Evolutionary conservation across 2,113 vertebrate species (phyloP).

Genomic region (Deroptyus accipitrinus): DNA sequence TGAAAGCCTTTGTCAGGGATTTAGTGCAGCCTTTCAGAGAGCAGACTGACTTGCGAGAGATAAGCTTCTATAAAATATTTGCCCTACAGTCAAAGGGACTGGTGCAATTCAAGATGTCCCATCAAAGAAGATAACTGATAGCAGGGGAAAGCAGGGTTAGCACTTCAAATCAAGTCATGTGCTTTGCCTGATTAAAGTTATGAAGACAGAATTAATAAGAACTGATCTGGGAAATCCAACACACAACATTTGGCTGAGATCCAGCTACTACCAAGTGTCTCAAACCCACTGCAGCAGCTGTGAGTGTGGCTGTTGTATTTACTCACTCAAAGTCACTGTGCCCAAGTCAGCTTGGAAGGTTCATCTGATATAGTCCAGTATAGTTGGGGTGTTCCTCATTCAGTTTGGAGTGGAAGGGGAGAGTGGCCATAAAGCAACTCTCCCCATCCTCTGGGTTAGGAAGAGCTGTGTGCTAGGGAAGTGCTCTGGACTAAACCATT

Average conservation of each 20-base stretch:
- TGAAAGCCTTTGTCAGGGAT: neutral
- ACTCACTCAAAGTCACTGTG: no score
- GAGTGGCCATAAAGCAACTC: neutral
- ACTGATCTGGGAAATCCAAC: neutral
- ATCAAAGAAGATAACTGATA: neutral
- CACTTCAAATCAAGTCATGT: neutral
- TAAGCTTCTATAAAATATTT: neutral
- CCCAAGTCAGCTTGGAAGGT: neutral
- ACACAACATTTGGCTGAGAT: neutral
- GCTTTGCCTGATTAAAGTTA: neutral
- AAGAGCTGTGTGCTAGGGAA: neutral
- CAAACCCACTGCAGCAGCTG: neutral
- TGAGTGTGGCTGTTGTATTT: neutral
- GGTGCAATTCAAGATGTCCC: neutral
- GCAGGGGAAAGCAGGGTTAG: neutral
- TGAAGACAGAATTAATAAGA: neutral
- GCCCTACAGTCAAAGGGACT: neutral
- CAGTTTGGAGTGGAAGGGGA: neutral
- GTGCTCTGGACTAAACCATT: neutral
- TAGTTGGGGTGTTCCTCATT: rapidly evolving
- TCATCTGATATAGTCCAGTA: neutral
- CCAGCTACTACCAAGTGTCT: neutral
- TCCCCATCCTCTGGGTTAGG: neutral
- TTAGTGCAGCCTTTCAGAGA: neutral
- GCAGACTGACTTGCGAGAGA: neutral